A percentile compares a stretch with the other conserved stretches of the same genome.
Evolutionary conservation across 2,113 vertebrate species (phyloP).

Genomic region (Sturnira hondurensis): DNA sequence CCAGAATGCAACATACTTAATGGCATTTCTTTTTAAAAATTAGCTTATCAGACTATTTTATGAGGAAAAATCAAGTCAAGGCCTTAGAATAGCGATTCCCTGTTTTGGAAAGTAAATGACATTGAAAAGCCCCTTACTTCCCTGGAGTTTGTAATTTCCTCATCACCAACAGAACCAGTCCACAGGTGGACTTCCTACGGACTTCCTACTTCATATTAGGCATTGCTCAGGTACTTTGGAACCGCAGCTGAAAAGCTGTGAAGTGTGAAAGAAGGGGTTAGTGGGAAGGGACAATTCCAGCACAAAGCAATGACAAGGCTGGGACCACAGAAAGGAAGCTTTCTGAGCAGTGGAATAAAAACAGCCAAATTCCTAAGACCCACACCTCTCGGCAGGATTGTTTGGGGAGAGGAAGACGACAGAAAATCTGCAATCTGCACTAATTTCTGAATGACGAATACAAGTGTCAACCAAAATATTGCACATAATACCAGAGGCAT

Average conservation of each 20-base stretch:
- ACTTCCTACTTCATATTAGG: neutral
- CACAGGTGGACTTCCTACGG: neutral
- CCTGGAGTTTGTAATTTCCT: constrained; percentile 7
- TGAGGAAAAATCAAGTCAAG: constrained; percentile 69
- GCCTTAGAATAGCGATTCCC: constrained; percentile 62
- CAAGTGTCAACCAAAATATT: neutral
- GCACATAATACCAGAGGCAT: constrained; percentile 54
- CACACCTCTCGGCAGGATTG: neutral
- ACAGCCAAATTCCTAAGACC: neutral
- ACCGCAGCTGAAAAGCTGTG: constrained; percentile 1
- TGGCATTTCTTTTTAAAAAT: constrained; percentile 69
- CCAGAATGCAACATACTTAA: constrained; percentile 61
- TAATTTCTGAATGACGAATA: neutral
- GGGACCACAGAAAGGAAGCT: neutral
- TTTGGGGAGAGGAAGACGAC: neutral
- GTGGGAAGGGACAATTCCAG: neutral
- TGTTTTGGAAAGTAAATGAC: constrained; percentile 43
- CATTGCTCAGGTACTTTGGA: neutral
- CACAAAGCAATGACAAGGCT: accelerated
- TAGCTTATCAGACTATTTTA: constrained; percentile 70
- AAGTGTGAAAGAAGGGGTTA: neutral
- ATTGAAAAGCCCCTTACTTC: neutral
- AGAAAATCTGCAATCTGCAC: neutral
- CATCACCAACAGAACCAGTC: neutral
- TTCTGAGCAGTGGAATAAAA: neutral